phyloP scores from a whole-genome alignment of 2,113 vertebrate genomes.

The Campylorhamphus procurvoides region DNA sequence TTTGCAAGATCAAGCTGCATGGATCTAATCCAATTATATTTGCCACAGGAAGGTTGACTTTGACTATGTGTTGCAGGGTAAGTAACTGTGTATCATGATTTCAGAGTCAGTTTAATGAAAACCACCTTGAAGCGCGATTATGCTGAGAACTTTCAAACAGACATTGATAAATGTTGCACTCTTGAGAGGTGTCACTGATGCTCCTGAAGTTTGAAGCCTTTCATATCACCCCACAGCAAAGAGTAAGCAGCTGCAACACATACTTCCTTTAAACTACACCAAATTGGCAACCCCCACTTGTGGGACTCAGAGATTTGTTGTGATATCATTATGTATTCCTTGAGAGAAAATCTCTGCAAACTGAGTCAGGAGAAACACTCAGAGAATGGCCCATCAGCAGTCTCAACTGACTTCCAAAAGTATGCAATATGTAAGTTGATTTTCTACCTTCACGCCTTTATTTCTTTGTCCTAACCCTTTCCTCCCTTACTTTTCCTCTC shows the following conservation, averaged over 20 bases:
- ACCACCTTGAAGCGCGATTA: not conserved
- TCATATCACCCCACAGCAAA: not conserved
- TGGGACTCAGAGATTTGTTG: not conserved
- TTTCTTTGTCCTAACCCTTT: not conserved
- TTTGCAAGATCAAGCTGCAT: conserved; percentile 31
- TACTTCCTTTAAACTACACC: not conserved
- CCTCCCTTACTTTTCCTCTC: not conserved
- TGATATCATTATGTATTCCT: not conserved
- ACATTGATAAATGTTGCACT: not conserved
- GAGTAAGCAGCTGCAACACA: not conserved
- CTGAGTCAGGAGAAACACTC: not conserved
- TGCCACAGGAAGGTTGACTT: conserved; percentile 32
- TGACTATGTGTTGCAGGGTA: not conserved
- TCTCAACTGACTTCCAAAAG: not conserved
- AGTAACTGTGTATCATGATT: not conserved
- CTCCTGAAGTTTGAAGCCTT: not conserved
- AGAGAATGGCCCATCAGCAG: not conserved
- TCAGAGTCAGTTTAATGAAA: not conserved
- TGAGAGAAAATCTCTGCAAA: not conserved
- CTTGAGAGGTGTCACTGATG: not conserved
- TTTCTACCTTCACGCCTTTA: not conserved
- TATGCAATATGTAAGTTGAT: not conserved
- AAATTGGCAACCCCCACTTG: rapidly evolving
- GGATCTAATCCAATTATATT: conserved; percentile 28
- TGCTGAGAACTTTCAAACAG: not conserved